Evolutionary conservation across 2,888 invertebrate genomes (phyloP).

Genomic region (Morinoia aosen): DNA sequence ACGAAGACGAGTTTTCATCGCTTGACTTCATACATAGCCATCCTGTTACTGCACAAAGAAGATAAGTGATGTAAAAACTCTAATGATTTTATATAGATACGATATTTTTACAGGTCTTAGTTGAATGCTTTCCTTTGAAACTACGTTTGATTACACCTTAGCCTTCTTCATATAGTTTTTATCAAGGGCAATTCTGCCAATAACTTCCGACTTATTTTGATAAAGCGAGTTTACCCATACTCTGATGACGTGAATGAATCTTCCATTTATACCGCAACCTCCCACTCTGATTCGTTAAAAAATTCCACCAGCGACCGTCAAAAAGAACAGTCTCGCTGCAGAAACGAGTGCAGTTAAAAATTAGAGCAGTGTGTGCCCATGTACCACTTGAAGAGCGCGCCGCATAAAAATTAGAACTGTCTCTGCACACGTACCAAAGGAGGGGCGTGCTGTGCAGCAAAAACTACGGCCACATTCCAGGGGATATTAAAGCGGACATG

Average conservation of each 20-base stretch:
- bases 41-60: too few species aligned
- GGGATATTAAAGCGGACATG: slow-evolving; percentile 8
- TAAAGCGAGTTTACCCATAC: too few species aligned
- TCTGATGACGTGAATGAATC: neutral
- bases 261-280: neutral
- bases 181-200: too few species aligned
- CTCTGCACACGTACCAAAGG: neutral
- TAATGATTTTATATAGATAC: too few species aligned
- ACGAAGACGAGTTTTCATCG: too few species aligned
- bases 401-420: slow-evolving; percentile 12
- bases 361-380: neutral
- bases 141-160: too few species aligned
- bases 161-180: too few species aligned
- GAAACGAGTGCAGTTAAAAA: neutral
- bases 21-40: too few species aligned
- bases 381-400: neutral
- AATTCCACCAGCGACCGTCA: neutral
- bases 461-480: neutral
- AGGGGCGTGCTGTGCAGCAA: neutral
- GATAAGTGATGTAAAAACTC: too few species aligned
- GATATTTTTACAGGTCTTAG: too few species aligned
- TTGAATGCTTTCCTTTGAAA: too few species aligned
- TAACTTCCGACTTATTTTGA: too few species aligned
- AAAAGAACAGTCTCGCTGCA: neutral
- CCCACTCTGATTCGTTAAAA: neutral